phyloP scores from a whole-genome alignment of 2,888 invertebrate genomes.

The Pandemis heparana region DNA sequence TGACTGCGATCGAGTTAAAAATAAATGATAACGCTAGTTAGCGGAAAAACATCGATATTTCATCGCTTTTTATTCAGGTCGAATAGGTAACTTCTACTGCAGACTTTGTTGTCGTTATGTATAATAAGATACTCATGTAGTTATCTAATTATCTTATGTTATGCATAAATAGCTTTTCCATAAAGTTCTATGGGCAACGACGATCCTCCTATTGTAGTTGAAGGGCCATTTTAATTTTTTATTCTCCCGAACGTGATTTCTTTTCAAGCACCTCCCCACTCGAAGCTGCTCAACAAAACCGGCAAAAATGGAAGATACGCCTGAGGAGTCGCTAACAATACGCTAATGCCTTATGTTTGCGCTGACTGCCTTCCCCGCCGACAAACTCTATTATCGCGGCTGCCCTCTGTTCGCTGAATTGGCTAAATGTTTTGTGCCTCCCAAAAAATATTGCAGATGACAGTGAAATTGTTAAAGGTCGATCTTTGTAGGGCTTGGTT shows the following conservation, averaged over 20 bases:
- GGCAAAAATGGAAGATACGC: constrained; percentile 65
- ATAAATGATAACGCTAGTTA: not conserved
- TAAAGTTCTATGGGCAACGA: constrained; percentile 9
- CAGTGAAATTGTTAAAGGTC: constrained; percentile 84
- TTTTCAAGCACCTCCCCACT: constrained; percentile 51
- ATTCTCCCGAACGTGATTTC: constrained; percentile 38
- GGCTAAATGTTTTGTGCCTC: constrained; percentile 83
- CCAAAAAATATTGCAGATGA: constrained; percentile 83
- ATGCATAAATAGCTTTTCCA: not conserved
- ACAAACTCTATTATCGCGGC: constrained; percentile 79
- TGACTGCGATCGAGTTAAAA: not conserved
- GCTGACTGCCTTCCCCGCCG: constrained; percentile 78
- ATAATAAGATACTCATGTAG: not conserved
- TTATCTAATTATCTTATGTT: not conserved
- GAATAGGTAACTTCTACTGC: not conserved
- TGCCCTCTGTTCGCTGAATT: constrained; percentile 80
- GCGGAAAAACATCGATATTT: not conserved
- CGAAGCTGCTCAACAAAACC: constrained; percentile 62
- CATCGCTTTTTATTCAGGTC: not conserved
- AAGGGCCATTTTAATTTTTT: constrained; percentile 39
- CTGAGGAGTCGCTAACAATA: constrained; percentile 78
- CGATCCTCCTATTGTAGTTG: constrained; percentile 37
- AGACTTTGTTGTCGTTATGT: not conserved
- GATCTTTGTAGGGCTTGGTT: constrained; percentile 66
- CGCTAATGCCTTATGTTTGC: constrained; percentile 83